A percentile compares a stretch with the other conserved stretches of the same genome.
phyloP scores from a whole-genome alignment of 2,113 vertebrate species.

The Phaetusa simplex region DNA sequence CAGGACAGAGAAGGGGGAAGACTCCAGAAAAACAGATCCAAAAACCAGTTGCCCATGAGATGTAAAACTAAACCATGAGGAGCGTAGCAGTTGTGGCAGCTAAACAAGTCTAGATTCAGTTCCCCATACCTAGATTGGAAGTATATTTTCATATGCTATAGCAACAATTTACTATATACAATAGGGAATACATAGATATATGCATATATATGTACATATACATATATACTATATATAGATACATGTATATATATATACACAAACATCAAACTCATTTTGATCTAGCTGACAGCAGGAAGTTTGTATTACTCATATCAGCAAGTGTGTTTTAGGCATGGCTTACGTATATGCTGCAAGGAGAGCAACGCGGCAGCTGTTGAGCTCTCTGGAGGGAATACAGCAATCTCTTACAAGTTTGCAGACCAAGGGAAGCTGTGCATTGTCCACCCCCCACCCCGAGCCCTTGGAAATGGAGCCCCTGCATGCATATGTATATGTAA shows the following conservation, averaged over 20 bases:
- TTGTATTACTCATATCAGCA: neutral
- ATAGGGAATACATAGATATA: neutral
- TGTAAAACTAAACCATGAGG: neutral
- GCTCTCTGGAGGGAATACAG: neutral
- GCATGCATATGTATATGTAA: neutral
- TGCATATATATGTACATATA: constrained; percentile 21
- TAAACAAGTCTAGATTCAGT: constrained; percentile 1
- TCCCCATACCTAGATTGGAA: constrained; percentile 28
- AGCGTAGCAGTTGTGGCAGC: neutral
- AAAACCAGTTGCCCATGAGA: neutral
- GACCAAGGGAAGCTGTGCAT: neutral
- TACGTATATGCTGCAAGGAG: neutral
- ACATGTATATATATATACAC: constrained; percentile 9
- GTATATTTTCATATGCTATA: constrained; percentile 30
- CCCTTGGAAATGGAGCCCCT: neutral
- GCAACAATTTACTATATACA: constrained; percentile 69
- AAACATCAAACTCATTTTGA: constrained; percentile 32
- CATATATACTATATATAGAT: neutral
- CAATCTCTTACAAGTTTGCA: neutral
- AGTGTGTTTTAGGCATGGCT: constrained; percentile 55
- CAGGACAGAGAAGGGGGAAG: neutral
- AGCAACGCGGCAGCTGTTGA: neutral
- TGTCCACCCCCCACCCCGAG: neutral
- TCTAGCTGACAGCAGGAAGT: constrained; percentile 13
- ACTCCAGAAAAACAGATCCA: neutral